Evolutionary conservation across 2,113 vertebrate genomes (phyloP), one percentile per base, ranked within the genome.

Genomic region (Seriola rivoliana): DNA sequence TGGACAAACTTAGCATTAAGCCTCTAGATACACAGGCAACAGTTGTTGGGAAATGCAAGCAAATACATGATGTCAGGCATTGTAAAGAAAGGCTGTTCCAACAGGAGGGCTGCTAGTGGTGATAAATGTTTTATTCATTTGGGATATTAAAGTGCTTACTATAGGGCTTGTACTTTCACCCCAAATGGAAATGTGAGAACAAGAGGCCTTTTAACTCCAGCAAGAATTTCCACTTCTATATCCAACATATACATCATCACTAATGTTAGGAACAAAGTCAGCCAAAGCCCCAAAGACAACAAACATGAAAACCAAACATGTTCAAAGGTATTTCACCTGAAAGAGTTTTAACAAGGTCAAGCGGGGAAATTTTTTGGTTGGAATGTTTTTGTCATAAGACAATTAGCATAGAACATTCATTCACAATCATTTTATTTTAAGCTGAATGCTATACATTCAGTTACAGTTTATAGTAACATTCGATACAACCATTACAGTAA

Each of bases 31-130:
- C 81, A 92, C 90, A 90, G 76, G 78, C 90, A 88, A 89, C 88
- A 90, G 82, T 91, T 90, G 87, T 92, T 88, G 85, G 78, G 85
- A 77, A 91, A 91, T 84, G 79, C 82, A 71, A 80, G 86, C 85
- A 95, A 95, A 95, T 21, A 94, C 89, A 92, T 93, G 76, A 95
- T 93, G 92, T 94, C 93, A 94, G 90, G 59, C 70, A 88, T 80
- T 91, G 86, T 75, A 94, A 88, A 94, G 79, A 82, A 85, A 92
- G 86, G 81, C 81, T 92, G 89, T 90, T 94, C 91, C 60, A 92
- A 91, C 81, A 94, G 88, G 87, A 93, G 90, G 87, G 90, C 88
- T 89, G 92, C 87, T 89, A 82, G 85, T 88, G 88, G 67, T 14
- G 92, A 95, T 94, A 89, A 84, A 87, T 92, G 84, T 87, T 58